A percentile compares a stretch with the other conserved stretches of the same genome.
These are phyloP conservation scores for Ochotona princeps DNA, from an alignment of 2,113 vertebrate genomes.

Conservation along the genomic window DNA sequence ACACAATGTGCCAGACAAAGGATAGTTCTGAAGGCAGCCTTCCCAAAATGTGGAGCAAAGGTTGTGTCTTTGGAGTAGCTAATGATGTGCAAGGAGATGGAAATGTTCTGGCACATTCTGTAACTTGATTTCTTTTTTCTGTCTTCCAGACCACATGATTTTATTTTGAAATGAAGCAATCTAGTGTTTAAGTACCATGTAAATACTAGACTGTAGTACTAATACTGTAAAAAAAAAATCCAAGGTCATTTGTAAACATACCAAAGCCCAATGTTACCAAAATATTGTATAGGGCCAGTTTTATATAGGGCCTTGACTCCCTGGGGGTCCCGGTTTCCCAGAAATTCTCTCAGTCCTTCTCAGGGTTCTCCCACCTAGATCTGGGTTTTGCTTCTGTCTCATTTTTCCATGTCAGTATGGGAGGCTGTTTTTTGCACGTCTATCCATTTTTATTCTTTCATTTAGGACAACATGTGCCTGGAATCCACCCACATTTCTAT, in stretches of 20 bases:
- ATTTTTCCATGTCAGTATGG: not conserved
- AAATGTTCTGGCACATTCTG: not conserved
- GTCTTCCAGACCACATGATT: not conserved
- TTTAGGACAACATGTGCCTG: not conserved
- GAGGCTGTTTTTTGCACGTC: not conserved
- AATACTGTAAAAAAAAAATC: not conserved
- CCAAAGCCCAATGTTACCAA: conserved; percentile 55
- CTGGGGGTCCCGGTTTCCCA: conserved; percentile 31
- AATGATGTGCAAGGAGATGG: not conserved
- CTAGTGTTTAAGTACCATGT: conserved; percentile 35
- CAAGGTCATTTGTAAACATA: conserved; percentile 53
- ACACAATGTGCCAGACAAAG: not conserved
- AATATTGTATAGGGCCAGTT: conserved; percentile 25
- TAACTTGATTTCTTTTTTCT: not conserved
- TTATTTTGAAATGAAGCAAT: conserved; percentile 62
- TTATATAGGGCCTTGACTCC: conserved; percentile 15
- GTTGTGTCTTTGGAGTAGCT: not conserved
- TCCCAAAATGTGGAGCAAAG: conserved; percentile 2
- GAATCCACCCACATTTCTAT: not conserved
- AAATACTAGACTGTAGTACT: conserved; percentile 33
- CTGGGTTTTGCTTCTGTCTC: conserved; percentile 39
- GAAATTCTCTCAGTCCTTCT: conserved; percentile 37
- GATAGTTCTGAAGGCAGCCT: not conserved
- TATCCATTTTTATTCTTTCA: conserved; percentile 2
- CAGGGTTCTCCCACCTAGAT: conserved; percentile 39